Evolutionary conservation across 1,140 invertebrate genomes (phyloP), one percentile per base, ranked within the genome.

Genomic region (Mercenaria mercenaria): DNA sequence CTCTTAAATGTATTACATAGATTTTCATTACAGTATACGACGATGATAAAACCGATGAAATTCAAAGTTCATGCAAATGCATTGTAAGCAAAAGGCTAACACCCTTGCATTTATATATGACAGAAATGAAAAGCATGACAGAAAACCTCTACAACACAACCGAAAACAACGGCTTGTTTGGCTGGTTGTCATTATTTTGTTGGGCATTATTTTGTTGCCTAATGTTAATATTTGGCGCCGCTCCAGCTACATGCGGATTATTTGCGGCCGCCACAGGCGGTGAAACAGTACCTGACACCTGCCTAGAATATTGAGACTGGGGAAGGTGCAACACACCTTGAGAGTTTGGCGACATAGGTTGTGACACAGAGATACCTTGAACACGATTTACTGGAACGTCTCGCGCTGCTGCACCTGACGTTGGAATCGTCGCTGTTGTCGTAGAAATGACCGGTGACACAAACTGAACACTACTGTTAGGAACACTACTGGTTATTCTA

Each of bases 321-420:
- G 83, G 83, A 50, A 85, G 83, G 47, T 39, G 64, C 6, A 56
- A 47, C 0, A 85, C 83, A 50, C 83, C 83, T 56, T 85, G 83
- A 26, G 56, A 56, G 26, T 59, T 29, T n/a, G 56, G 23, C 29
- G 83, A 26, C 15, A 15, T 13, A 23, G 43, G n/a, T 37, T 32
- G 80, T 26, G 47, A 29, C 32, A 56, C 8, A 50, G 47, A 23
- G 6, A 23, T 29, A 52, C 43, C 83, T 85, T 85, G 83, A 32
- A 56, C 32, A 47, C 83, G 83, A 50, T 67, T 82, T n/a, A 74
- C 26, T n/a, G 26, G 43, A 0, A 34, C 50, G 11, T 39, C 64
- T 18, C 29, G 39, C 6, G 64, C 29, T 26, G 32, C 18, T 43
- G 15, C 26, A 15, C 13, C 18, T 43, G 26, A 0, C 13, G 41